Percentiles rank a stretch among this genome's conserved stretches.
These are phyloP conservation scores for Phymastichus coffea DNA, from an alignment of 1,140 invertebrate genomes.

Conservation along the genomic window DNA sequence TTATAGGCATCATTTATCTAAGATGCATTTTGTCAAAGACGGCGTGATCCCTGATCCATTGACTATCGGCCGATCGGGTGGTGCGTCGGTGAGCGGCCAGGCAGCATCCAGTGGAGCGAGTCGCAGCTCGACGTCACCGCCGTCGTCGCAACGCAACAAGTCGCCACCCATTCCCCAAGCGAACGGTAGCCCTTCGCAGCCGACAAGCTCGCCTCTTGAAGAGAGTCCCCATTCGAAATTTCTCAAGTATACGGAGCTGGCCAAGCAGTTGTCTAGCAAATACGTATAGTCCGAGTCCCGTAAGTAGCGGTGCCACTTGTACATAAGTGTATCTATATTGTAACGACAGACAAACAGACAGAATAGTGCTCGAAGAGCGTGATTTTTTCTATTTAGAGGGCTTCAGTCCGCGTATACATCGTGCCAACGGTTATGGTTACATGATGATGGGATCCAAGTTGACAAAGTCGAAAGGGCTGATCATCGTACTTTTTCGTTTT, in stretches of 20 bases:
- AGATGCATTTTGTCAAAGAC: conserved; percentile 96
- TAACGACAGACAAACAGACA: conserved; percentile 38
- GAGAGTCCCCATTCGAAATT: conserved; percentile 95
- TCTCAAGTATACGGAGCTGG: conserved; percentile 94
- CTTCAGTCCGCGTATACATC: conserved; percentile 15
- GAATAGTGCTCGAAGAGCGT: conserved; percentile 3
- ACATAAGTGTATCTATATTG: conserved; percentile 59
- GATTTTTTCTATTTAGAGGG: background rate
- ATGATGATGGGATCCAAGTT: conserved; percentile 9
- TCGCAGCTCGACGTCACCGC: conserved; percentile 44
- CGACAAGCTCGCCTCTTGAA: conserved; percentile 64
- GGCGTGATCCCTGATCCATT: conserved; percentile 75
- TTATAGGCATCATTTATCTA: conserved; percentile 93
- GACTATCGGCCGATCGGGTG: conserved; percentile 58
- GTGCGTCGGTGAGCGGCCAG: conserved; percentile 51
- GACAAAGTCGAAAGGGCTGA: background rate
- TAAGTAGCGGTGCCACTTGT: conserved; percentile 57
- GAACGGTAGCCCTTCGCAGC: conserved; percentile 55
- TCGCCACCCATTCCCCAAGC: conserved; percentile 58
- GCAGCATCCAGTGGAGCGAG: conserved; percentile 49
- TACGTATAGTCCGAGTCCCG: conserved; percentile 73
- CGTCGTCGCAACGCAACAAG: conserved; percentile 53
- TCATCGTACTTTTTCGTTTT: background rate
- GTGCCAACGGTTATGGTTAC: conserved; percentile 25
- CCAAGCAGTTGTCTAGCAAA: conserved; percentile 94